Evolutionary conservation across 1,140 invertebrate species (phyloP).

Genomic region (Streblospio benedicti): DNA sequence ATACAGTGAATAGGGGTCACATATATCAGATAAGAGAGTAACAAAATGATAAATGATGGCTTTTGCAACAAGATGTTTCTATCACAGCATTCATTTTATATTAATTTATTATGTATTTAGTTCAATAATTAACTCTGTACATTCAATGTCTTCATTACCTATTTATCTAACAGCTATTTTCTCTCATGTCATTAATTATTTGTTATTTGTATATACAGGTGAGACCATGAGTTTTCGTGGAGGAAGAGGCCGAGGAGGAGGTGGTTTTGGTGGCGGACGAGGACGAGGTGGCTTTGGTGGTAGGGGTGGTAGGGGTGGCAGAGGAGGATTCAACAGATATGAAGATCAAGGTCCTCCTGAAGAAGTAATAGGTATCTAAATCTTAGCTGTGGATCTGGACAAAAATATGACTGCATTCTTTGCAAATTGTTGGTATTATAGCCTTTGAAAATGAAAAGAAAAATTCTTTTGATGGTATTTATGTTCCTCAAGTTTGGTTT

Average conservation of each 20-base stretch:
- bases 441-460: not conserved
- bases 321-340: constrained; percentile 33
- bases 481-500: not conserved
- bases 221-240: too few species aligned
- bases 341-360: constrained; percentile 74
- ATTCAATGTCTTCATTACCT: too few species aligned
- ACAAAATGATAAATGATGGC: too few species aligned
- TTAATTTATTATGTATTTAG: too few species aligned
- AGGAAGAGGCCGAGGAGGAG: constrained; percentile 37
- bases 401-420: constrained; percentile 2
- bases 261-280: constrained; percentile 42
- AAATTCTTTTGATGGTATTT: not conserved
- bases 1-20: too few species aligned
- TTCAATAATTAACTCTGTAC: too few species aligned
- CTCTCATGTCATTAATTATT: too few species aligned
- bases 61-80: too few species aligned
- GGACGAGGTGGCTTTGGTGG: constrained; percentile 9
- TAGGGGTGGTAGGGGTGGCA: constrained; percentile 25
- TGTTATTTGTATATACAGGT: too few species aligned
- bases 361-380: constrained; percentile 43
- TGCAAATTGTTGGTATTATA: not conserved
- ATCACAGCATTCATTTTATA: too few species aligned
- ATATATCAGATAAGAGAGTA: too few species aligned
- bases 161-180: too few species aligned
- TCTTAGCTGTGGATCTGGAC: constrained; percentile 5